Conservation (phyloP, 2,113 vertebrate species). For the Rhinolophus ferrumequinum region DNA sequence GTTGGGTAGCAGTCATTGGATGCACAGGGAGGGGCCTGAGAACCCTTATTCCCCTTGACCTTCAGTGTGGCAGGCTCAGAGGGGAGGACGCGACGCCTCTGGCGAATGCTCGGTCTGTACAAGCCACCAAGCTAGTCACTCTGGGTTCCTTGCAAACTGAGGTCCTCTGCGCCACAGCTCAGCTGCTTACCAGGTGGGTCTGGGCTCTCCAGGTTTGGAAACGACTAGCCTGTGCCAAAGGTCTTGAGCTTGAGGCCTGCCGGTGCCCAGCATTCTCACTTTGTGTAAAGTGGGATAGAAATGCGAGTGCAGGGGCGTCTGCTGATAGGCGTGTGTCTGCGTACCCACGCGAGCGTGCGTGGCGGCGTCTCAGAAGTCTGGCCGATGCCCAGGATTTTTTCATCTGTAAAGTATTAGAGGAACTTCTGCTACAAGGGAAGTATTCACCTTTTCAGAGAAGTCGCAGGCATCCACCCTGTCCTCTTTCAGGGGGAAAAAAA, state of each 20-base stretch:
- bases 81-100: not conserved
- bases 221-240: not conserved
- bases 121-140: not conserved
- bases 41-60: not conserved
- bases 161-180: not conserved
- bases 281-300: not conserved
- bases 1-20: fast-evolving
- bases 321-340: not conserved
- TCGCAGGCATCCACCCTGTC: not conserved
- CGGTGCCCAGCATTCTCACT: not conserved
- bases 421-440: not conserved
- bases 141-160: not conserved
- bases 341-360: fast-evolving
- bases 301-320: fast-evolving
- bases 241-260: not conserved
- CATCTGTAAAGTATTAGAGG: not conserved
- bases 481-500: not conserved
- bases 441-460: not conserved
- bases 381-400: not conserved
- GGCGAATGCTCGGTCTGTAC: not conserved
- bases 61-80: not conserved
- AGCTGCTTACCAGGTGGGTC: not conserved
- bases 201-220: not conserved
- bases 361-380: not conserved
- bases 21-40: not conserved